phyloP scores from a whole-genome alignment of 1,140 invertebrate genomes.

The Mesaphorura yosii region DNA sequence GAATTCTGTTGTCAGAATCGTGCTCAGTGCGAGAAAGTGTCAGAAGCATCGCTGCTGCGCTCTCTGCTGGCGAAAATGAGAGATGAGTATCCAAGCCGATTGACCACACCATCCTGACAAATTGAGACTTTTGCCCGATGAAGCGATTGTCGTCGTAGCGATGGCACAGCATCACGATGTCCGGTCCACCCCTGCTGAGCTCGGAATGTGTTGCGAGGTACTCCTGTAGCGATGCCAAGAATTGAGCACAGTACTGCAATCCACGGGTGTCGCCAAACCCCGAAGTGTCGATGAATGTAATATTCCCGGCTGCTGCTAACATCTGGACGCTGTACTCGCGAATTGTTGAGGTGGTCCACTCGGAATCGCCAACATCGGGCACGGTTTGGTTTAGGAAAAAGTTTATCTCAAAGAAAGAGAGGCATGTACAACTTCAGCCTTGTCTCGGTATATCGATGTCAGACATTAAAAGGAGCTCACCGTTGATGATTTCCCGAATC shows the following conservation, averaged over 20 bases:
- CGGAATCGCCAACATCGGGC: no score
- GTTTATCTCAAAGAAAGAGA: no score
- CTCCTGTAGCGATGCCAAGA: conserved; percentile 10
- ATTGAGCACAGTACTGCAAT: conserved; percentile 13
- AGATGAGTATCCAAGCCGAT: conserved; percentile 7
- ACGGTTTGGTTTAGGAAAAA: no score
- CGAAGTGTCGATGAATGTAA: conserved; percentile 8
- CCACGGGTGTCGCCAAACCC: conserved; percentile 16
- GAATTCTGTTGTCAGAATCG: background rate
- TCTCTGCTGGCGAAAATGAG: conserved; percentile 5
- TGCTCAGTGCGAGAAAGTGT: background rate
- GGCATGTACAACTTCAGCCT: no score
- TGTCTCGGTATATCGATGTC: no score
- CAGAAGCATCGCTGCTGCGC: background rate
- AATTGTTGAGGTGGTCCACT: no score
- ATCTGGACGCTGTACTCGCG: no score
- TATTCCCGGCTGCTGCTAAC: no score
- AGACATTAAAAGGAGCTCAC: no score
- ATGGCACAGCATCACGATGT: conserved; percentile 1
- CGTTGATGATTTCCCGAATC: no score
- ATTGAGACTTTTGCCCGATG: conserved; percentile 1
- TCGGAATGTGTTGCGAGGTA: conserved; percentile 13
- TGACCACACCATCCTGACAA: conserved; percentile 11
- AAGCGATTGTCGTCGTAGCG: conserved; percentile 6
- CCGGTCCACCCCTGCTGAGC: conserved; percentile 5